Conservation (phyloP, 2,113 vertebrate genomes). For the Columba livia region DNA sequence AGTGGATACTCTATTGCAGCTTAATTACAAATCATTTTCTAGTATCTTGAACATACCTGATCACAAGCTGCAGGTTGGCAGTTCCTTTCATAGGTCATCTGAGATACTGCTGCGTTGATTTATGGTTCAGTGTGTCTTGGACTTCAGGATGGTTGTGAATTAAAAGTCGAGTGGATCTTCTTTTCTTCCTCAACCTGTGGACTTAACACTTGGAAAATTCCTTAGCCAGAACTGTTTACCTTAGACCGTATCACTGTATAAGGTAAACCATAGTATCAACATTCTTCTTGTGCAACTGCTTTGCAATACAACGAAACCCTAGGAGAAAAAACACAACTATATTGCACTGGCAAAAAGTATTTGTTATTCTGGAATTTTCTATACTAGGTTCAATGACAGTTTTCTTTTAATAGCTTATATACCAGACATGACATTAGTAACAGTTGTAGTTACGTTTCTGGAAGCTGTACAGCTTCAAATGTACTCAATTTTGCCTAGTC, state of each 20-base stretch:
- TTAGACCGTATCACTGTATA: conserved; percentile 13
- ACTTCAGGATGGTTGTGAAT: not conserved
- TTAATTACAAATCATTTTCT: not conserved
- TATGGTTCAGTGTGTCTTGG: not conserved
- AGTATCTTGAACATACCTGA: not conserved
- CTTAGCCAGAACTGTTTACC: not conserved
- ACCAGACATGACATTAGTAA: not conserved
- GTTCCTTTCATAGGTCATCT: not conserved
- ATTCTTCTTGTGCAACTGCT: conserved; percentile 10
- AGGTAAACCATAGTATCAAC: conserved; percentile 18
- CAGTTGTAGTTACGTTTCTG: not conserved
- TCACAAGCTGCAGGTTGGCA: not conserved
- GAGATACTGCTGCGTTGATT: not conserved
- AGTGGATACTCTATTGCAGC: not conserved
- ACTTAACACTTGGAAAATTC: conserved; percentile 26
- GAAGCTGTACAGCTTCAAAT: not conserved
- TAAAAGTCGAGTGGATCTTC: not conserved
- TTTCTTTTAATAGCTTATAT: not conserved
- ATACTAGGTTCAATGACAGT: not conserved
- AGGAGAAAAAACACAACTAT: not conserved
- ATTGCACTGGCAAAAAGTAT: not conserved
- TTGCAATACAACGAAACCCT: conserved; percentile 9
- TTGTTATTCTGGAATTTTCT: not conserved
- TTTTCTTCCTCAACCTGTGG: not conserved
- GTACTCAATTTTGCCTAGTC: not conserved